These are phyloP conservation scores for Danio tinwini DNA, from an alignment of 2,797 vertebrate species.

Conservation along the genomic window DNA sequence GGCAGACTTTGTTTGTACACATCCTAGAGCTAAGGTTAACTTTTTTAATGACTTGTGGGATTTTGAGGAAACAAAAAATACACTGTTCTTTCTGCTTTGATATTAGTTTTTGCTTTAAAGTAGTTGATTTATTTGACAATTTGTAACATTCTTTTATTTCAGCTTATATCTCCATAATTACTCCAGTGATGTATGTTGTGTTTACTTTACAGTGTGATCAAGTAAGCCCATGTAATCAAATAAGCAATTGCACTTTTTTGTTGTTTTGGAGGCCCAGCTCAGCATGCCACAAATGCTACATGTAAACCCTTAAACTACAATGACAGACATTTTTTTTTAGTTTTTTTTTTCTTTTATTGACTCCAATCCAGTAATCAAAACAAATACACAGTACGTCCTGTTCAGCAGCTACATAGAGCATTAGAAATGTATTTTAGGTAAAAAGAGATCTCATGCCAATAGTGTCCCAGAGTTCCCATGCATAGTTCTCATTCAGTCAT, in stretches of 20 bases:
- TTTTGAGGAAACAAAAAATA: conserved; percentile 29
- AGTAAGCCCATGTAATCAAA: conserved; percentile 4
- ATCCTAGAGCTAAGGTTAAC: conserved; percentile 54
- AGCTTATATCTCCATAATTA: conserved; percentile 47
- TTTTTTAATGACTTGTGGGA: conserved; percentile 48
- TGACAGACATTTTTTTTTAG: conserved; percentile 7
- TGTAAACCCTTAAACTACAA: neutral
- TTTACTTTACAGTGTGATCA: conserved; percentile 8
- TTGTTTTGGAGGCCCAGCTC: neutral
- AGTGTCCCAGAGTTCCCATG: neutral
- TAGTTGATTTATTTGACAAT: neutral
- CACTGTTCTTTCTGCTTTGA: conserved; percentile 23
- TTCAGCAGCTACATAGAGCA: neutral
- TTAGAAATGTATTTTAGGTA: conserved; percentile 1
- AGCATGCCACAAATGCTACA: neutral
- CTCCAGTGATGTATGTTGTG: conserved; percentile 20
- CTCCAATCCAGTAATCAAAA: neutral
- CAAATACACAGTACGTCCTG: neutral
- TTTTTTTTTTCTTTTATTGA: neutral
- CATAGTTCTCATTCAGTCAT: conserved; percentile 15
- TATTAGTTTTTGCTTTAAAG: conserved; percentile 16
- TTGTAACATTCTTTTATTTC: conserved; percentile 27
- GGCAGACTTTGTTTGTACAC: conserved; percentile 42
- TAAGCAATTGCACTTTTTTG: conserved; percentile 1
- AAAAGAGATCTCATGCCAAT: conserved; percentile 11